Base-by-base conservation (phyloP, 92 coral and sea anemone genomes). In the Porites lobata region DNA sequence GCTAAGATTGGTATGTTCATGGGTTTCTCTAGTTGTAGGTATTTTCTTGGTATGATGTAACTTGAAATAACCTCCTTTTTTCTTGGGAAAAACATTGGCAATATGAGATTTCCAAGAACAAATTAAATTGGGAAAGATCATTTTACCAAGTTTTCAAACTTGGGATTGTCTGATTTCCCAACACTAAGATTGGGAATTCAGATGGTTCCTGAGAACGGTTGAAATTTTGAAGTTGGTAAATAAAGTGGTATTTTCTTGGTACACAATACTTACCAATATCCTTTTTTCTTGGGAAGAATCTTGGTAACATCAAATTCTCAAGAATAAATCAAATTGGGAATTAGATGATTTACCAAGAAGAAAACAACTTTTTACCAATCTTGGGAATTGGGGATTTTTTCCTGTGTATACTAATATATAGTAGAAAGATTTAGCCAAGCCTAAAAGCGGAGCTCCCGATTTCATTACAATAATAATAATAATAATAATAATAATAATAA, bases 241-340 rank as follows among this genome's bases (percentile, higher is more conserved):
- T 38, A 38, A 38, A 38, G 47, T 72, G 93, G 93, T 86, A 86
- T 79, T 90, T 90, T 85, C 61, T 74, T 86, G 87, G 91, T 81
- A 88, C 21, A 82, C 59, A 38, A 13, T 51, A 82, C 75, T 68
- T 88, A 67, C 78, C 92, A 83, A 52, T n/a, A 75, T 63, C 51
- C 62, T 74, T 88, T 58, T 69, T 76, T 61, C 53, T 92, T 89
- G 91, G 95, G 85, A 92, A 73, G 83, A 92, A 85, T 68, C 62
- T 89, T 89, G 92, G 95, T 89, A 85, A 83, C 38, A 63, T 68
- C 64, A 84, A 86, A 50, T 85, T 86, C 92, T 91, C 92, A 89
- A 85, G 88, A 89, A 85, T 58, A 26, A 29, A 53, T 73, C 2
- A 92, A 85, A 29, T 92, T 80, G 91, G 90, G 82, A 92, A 92